Conservation (phyloP, 2,113 vertebrate genomes). For the Zosterops hypoxanthus region DNA sequence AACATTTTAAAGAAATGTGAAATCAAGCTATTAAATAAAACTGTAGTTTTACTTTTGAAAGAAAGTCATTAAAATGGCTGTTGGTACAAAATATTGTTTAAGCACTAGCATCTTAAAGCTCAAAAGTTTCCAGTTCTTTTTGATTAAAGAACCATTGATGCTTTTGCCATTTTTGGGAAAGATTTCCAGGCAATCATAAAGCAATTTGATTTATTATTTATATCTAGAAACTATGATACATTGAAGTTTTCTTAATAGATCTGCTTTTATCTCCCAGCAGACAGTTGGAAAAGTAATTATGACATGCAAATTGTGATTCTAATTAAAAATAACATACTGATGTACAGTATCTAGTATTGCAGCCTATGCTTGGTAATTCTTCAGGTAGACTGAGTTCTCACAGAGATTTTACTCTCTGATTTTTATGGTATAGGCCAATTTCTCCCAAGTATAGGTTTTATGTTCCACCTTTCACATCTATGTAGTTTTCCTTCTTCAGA, state of each 20-base stretch:
- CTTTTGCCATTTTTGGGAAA: slow-evolving; percentile 15
- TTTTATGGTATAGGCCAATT: neutral
- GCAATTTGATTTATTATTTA: slow-evolving; percentile 55
- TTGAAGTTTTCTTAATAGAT: slow-evolving; percentile 61
- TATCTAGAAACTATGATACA: slow-evolving; percentile 41
- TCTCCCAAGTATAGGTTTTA: neutral
- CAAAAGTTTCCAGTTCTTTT: slow-evolving; percentile 39
- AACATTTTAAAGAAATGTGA: neutral
- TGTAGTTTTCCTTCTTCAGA: neutral
- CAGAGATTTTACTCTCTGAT: neutral
- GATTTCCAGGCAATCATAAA: slow-evolving; percentile 42
- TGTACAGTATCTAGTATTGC: neutral
- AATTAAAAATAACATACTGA: slow-evolving; percentile 57
- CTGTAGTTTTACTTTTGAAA: neutral
- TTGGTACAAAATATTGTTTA: slow-evolving; percentile 23
- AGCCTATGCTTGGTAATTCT: neutral
- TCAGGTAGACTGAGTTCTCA: neutral
- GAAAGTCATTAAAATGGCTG: slow-evolving; percentile 37
- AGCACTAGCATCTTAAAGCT: slow-evolving; percentile 1
- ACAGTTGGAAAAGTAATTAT: slow-evolving; percentile 72
- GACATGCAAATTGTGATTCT: slow-evolving; percentile 64
- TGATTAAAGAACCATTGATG: slow-evolving; percentile 52
- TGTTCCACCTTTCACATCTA: neutral
- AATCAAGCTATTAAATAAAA: neutral
- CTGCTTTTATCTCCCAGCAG: slow-evolving; percentile 69